Evolutionary conservation across 2,888 invertebrate genomes (phyloP), one percentile per base, ranked within the genome.

Genomic region (Crioceris asparagi): DNA sequence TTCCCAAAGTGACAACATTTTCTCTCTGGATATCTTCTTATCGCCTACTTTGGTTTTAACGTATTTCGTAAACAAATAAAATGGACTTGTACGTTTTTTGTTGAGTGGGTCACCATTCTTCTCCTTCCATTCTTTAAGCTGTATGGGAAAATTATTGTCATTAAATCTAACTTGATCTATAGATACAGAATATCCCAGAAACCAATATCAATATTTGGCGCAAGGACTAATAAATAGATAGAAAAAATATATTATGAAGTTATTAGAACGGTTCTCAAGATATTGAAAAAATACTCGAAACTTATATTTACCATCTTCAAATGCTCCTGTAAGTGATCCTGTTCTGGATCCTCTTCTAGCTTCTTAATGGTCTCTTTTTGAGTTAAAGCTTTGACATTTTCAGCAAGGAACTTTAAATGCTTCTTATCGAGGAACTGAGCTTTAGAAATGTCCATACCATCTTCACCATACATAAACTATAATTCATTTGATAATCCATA

Each of bases 381-480:
- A 1, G 79, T 52, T 18, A 86, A 72, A 0, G 77, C 79, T 4
- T 74, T 65, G 1, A 72, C 68, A 64, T 98, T 98, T 18, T 82
- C 75, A n/a, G 80, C 73, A 5, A 98, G 68, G 58, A 97, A 91
- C 12, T 73, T 68, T 21, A 91, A 67, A 53, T 85, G 84, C 33
- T 82, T 75, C 25, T 74, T 57, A 35, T 76, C 80, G 10, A 98
- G 69, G 61, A 86, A 96, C 49, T 86, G 84, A 1, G 85, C 79
- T 61, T 88, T 90, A 0, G 79, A 69, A 31, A 97, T 82, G 56
- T 98, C 97, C 49, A 90, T 69, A 0, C 90, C 90, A 60, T 94
- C 94, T 68, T 94, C 94, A 1, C 94, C 94, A 54, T 93, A 96
- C 12, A 82, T 71, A 63, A 88, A 93, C 71, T 84, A 36, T 48